A percentile compares a stretch with the other conserved stretches of the same genome.
phyloP scores from a whole-genome alignment of 2,113 vertebrate genomes.

The Nestor notabilis region DNA sequence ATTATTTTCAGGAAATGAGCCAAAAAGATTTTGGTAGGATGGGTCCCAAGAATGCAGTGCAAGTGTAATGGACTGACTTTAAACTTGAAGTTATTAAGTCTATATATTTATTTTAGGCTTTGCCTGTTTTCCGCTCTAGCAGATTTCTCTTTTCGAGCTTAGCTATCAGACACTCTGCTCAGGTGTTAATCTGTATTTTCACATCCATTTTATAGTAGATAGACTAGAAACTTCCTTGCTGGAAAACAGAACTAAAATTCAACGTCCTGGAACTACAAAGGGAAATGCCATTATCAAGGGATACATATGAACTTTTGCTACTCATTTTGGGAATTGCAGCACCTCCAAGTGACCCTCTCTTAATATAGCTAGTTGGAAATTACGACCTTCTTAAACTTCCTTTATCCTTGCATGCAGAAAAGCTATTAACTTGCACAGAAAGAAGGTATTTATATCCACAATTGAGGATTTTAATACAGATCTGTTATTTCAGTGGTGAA shows the following conservation, averaged over 20 bases:
- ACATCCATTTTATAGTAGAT: background rate
- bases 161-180: background rate
- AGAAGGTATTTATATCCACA: background rate
- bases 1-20: background rate
- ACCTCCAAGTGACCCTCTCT: background rate
- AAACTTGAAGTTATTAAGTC: background rate
- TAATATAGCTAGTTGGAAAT: background rate
- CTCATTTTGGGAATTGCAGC: background rate
- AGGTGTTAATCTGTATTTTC: background rate
- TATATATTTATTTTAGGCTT: background rate
- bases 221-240: background rate
- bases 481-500: background rate
- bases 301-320: background rate
- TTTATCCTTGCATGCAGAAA: background rate
- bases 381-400: conserved; percentile 11
- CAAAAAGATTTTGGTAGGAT: background rate
- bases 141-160: background rate
- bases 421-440: conserved; percentile 6
- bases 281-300: background rate
- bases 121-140: background rate
- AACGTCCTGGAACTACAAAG: background rate
- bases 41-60: background rate
- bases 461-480: background rate
- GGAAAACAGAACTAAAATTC: background rate
- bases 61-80: background rate